Percentiles rank a stretch among this genome's conserved stretches.
phyloP scores from a whole-genome alignment of 2,797 vertebrate genomes.

The Ctenopoma multispine region DNA sequence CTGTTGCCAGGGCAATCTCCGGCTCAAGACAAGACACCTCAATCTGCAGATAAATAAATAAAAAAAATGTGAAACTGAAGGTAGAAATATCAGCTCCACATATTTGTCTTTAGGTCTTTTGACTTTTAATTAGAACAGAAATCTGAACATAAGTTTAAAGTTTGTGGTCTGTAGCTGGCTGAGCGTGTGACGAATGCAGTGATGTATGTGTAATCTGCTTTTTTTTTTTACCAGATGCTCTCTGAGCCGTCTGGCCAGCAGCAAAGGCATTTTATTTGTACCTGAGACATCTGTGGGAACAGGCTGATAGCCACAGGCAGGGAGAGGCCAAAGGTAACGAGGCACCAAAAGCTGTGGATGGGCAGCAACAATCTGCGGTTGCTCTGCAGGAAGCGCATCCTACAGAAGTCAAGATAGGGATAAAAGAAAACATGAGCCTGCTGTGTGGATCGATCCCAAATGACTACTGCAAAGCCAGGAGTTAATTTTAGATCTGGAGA shows the following conservation, averaged over 20 bases:
- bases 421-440: constrained; percentile 37
- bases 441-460: constrained; percentile 45
- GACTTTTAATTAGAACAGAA: constrained; percentile 46
- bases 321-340: constrained; percentile 95
- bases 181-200: constrained; percentile 47
- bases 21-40: constrained; percentile 94
- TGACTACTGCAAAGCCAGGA: constrained; percentile 31
- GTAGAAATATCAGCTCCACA: constrained; percentile 20
- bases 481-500: constrained; percentile 59
- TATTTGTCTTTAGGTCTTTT: constrained; percentile 27
- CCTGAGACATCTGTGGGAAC: constrained; percentile 99
- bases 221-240: constrained; percentile 65
- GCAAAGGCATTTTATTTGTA: constrained; percentile 65
- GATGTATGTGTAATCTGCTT: constrained; percentile 56
- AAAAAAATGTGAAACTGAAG: constrained; percentile 20
- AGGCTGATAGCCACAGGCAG: constrained; percentile 98
- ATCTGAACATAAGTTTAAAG: constrained; percentile 22
- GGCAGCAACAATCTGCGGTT: constrained; percentile 92
- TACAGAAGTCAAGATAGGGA: constrained; percentile 64
- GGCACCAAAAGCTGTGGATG: constrained; percentile 95
- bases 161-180: constrained; percentile 3
- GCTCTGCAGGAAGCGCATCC: constrained; percentile 89
- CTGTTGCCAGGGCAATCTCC: constrained; percentile 93
- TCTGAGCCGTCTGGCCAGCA: constrained; percentile 55
- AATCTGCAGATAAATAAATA: constrained; percentile 87